Percentiles rank a stretch among this genome's conserved stretches.
Conservation (phyloP, 2,888 invertebrate species). For the Drosophila rellima region DNA sequence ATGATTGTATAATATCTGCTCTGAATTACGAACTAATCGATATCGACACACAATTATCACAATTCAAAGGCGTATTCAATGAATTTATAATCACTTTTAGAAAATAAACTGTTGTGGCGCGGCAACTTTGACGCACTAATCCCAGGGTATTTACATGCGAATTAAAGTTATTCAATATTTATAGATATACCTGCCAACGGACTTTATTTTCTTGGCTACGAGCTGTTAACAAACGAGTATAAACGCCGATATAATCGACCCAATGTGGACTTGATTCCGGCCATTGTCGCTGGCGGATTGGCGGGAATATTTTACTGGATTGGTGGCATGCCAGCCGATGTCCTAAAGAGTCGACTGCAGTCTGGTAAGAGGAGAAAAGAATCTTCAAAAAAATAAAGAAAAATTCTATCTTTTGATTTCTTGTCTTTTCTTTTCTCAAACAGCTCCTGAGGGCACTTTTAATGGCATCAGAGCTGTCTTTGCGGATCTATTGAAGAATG, state of each 20-base stretch:
- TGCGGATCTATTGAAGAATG: constrained; percentile 92
- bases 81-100: background rate
- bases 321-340: constrained; percentile 98
- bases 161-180: constrained; percentile 53
- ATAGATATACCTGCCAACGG: constrained; percentile 98
- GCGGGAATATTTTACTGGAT: constrained; percentile 99
- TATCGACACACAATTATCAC: constrained; percentile 34
- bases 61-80: constrained; percentile 26
- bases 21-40: constrained; percentile 38
- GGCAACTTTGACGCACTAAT: constrained; percentile 2
- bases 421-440: background rate
- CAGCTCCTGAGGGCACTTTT: constrained; percentile 97
- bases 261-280: constrained; percentile 87
- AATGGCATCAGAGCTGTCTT: constrained; percentile 97
- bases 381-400: background rate
- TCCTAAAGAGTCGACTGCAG: constrained; percentile 98
- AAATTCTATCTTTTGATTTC: background rate
- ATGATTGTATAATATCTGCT: constrained; percentile 11
- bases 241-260: constrained; percentile 87
- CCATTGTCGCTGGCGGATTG: constrained; percentile 96
- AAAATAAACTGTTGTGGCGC: constrained; percentile 3
- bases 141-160: background rate
- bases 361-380: constrained; percentile 88
- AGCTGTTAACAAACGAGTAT: constrained; percentile 92
- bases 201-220: constrained; percentile 98